Evolutionary conservation across 2,888 invertebrate genomes (phyloP), one percentile per base, ranked within the genome.

Genomic region (Drosophila kuntzei): DNA sequence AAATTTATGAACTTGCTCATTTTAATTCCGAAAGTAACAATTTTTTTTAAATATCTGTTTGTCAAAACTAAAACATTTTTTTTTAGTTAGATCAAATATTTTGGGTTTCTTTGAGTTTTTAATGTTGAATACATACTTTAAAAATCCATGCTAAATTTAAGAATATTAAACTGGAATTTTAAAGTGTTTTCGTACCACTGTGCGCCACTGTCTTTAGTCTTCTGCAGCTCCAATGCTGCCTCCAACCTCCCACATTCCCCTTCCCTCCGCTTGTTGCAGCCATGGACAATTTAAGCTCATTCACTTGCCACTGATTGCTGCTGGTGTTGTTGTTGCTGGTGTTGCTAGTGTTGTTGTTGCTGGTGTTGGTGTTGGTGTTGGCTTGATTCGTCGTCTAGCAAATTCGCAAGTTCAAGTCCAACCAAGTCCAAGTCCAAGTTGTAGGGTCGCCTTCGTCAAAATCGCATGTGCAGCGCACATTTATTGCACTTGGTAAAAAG

Each of bases 291-390:
- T 84, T 87, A 80, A 87, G 85, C 83, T 87, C 83, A 84, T 84
- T 84, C 83, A 84, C 83, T 87, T 83, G 83, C 87, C 77, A 79
- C 79, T 83, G 83, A 83, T 84, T 87, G 84, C 87, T 82, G 79
- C 66, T 41, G 41, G 20, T 20, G 53, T n/a, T 14, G 39, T 7
- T 20, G 43, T 3, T 29, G 29, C 1, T 69, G 44, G 1, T 71
- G 59, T 16, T 62, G 54, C 8, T 27, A 16, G 5, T 54, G 14
- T 11, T 43, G 29, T n/a, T 54, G 32, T 5, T 27, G 16, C 3
- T 32, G 44, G 1, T 41, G 41, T 3, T 20, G 6, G 0, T 41
- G 39, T 20, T 41, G 39, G 39, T 41, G 39, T 65, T 72, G 66
- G 16, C 64, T 68, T 61, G 55, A 61, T 63, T 79, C 66, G 70